Conservation (phyloP, 2,113 vertebrate species). For the Mus spicilegus region DNA sequence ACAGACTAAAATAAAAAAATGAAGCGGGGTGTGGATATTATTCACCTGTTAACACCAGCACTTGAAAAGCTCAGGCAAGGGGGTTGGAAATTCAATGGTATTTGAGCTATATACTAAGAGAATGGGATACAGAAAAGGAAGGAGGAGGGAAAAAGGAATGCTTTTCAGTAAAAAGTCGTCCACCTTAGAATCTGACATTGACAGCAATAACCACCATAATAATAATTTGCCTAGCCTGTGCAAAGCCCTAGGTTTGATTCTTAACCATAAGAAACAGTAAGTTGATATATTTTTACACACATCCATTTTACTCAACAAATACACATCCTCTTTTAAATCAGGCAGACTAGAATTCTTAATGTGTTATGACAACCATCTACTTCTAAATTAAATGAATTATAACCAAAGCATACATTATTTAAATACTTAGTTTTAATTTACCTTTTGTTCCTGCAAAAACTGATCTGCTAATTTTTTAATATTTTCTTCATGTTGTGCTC, state of each 20-base stretch:
- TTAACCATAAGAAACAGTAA: background rate
- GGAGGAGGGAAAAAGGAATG: background rate
- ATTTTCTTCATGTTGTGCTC: slow-evolving; percentile 94
- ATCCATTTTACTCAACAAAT: slow-evolving; percentile 40
- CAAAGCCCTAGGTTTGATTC: background rate
- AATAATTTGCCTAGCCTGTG: background rate
- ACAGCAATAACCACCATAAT: background rate
- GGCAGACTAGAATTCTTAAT: background rate
- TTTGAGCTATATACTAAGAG: background rate
- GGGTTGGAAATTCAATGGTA: no score
- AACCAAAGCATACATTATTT: slow-evolving; percentile 43
- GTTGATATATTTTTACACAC: slow-evolving; percentile 3
- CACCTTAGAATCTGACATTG: slow-evolving; percentile 14
- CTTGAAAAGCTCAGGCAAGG: background rate
- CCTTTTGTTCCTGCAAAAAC: slow-evolving; percentile 86
- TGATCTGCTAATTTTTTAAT: slow-evolving; percentile 90
- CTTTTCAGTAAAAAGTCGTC: slow-evolving; percentile 41
- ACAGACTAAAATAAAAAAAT: slow-evolving; percentile 32
- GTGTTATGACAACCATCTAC: slow-evolving; percentile 41
- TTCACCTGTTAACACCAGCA: background rate
- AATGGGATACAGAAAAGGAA: background rate
- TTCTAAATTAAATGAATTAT: slow-evolving; percentile 56
- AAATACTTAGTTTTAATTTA: slow-evolving; percentile 71
- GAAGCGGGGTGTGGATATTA: background rate
- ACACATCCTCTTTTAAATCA: slow-evolving; percentile 22